Base-by-base conservation (phyloP, 2,113 vertebrate genomes). In the Notothenia rossii region DNA sequence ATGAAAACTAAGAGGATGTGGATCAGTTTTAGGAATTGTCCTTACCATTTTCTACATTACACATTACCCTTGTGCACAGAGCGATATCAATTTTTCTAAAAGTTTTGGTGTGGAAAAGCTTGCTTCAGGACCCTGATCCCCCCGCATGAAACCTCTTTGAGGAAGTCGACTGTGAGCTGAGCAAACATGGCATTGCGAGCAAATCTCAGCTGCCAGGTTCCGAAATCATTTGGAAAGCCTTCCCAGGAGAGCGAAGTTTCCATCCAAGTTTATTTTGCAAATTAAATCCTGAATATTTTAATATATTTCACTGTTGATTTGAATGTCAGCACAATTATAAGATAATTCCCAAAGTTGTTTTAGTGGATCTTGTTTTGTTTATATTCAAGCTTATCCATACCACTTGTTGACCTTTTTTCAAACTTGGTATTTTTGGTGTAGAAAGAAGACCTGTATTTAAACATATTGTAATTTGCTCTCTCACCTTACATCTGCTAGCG, bases 401-500 rank as follows among this genome's bases (percentile, higher is more conserved):
- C 15, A 53, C 17, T 9, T 33, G 17, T 45, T 53, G 17, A 55
- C 20, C 45, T 53, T 69, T 72, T 65, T 56, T 1, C 17, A 59
- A 54, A 8, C 7, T 14, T 50, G 14, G 5, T 54, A 1, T 43
- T 33, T 40, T 2, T 74, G 5, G 29, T 29, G 29, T 29, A 29
- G 3, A 29, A 29, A 29, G 49, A 36, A 25, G 2, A 25, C 7
- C 3, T 20, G 40, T 7, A 13, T 25, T 48, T 20, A 13, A 2
- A 2, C 25, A 15, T 0, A 14, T 29, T 33, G 5, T 8, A 64
- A 66, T 20, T 55, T 45, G 40, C 13, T 36, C 22, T 49, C 93
- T 95, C 74, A 98, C 96, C 97, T 96, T 43, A 93, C 94, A 80
- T 98, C 95, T 61, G 96, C 97, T 51, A 97, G 64, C 0, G 88